Percentiles rank a stretch among this genome's conserved stretches.
Conservation (phyloP, 2,797 vertebrate species). For the Tragelaphus oryx region DNA sequence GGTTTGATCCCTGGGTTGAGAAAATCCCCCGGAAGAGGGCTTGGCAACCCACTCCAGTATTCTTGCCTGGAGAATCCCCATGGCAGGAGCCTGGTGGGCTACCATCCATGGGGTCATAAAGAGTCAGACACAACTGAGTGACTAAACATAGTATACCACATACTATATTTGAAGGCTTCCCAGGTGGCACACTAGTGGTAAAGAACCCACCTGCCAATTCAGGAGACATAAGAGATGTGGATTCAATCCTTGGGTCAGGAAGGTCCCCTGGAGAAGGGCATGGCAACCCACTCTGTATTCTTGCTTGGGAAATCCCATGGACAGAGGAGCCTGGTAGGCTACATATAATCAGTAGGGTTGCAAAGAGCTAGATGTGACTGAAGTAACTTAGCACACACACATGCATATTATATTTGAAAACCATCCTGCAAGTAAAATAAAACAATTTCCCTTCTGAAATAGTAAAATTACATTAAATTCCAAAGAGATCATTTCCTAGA, state of each 20-base stretch:
- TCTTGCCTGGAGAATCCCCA: not conserved
- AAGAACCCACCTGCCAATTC: not conserved
- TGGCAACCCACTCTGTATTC: not conserved
- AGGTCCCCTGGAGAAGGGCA: not conserved
- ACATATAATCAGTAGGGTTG: not conserved
- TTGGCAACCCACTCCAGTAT: not conserved
- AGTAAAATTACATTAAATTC: not conserved
- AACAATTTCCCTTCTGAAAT: not conserved
- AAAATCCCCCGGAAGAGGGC: not conserved
- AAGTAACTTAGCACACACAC: not conserved
- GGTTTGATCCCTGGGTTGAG: not conserved
- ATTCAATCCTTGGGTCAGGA: not conserved
- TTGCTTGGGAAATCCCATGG: not conserved
- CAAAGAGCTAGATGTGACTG: not conserved
- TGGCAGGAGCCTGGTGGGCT: not conserved
- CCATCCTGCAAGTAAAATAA: not conserved
- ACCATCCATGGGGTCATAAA: not conserved
- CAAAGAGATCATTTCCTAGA: not conserved
- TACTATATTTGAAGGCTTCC: not conserved
- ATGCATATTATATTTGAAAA: not conserved
- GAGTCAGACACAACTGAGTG: not conserved
- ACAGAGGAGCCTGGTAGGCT: not conserved
- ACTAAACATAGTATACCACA: not conserved
- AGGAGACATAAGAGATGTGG: not conserved
- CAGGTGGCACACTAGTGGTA: not conserved